Base-by-base conservation (phyloP, 1,140 invertebrate species). In the Drosophila nasuta region DNA sequence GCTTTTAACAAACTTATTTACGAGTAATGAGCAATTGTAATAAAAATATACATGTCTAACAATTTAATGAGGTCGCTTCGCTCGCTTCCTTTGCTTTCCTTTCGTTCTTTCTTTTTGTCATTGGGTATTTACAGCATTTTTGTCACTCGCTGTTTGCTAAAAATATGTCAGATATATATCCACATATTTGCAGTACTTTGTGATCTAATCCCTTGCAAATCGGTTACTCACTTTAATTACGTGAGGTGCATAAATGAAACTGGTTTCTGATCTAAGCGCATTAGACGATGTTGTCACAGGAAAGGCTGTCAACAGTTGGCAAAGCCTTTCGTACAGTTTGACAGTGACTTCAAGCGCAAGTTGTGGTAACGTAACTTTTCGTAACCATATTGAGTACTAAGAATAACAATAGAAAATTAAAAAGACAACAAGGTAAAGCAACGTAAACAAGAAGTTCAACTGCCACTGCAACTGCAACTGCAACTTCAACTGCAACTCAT, bases 1-100 rank as follows among this genome's bases (percentile, higher is more conserved):
- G 15, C 66, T 63, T 78, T 79, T 59, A 70, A 70, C 70, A 43
- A 54, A 56, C 46, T 54, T 75, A 65, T 79, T 79, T 56, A 43
- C 49, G 8, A 64, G 7, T 54, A 74, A 68, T 79, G 77, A 56
- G 58, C 60, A 70, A 70, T 54, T 79, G 56, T 69, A 58, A 58
- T 72, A 46, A 64, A 78, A 79, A 68, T 49, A 59, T 41, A 58
- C 41, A 43, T 20, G 20, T 58, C 1, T 43, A 41, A 11, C 8
- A 25, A 25, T 58, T 69, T 74, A 43, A 60, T 74, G 65, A 20
- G 35, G 43, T 45, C 30, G 51, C 49, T 33, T 38, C 54, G 20
- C 3, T 20, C 2, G 20, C 54, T 57, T 60, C 17, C 54, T 13
- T 13, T 13, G 5, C 48, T 60, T 45, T 57, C 41, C 30, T 33